Percentiles rank a stretch among this genome's conserved stretches.
phyloP scores from a whole-genome alignment of 2,888 invertebrate genomes.

The Spisula solida region DNA sequence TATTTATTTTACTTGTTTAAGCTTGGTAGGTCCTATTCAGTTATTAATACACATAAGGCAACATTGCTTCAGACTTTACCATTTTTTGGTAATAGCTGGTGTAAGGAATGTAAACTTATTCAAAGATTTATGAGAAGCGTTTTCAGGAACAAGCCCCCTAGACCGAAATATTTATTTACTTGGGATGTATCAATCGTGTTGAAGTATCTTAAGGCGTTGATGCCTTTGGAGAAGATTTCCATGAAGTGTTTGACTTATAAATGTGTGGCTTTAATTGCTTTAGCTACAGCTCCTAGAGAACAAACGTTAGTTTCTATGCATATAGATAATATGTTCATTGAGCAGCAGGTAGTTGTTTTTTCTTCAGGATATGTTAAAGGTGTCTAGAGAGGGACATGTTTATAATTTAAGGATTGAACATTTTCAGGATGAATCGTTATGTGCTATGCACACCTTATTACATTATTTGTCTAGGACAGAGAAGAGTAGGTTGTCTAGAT shows the following conservation, averaged over 20 bases:
- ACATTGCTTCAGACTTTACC: background rate
- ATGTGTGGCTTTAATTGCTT: constrained; percentile 54
- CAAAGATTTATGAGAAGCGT: constrained; percentile 56
- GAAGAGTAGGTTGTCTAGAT: background rate
- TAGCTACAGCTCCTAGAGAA: constrained; percentile 58
- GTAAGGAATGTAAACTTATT: background rate
- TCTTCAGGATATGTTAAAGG: constrained; percentile 45
- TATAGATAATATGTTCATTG: constrained; percentile 43
- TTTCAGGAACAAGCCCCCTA: constrained; percentile 45
- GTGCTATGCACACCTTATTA: constrained; percentile 26
- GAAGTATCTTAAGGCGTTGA: constrained; percentile 43
- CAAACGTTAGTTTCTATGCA: constrained; percentile 47
- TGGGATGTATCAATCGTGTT: constrained; percentile 59
- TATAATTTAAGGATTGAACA: background rate
- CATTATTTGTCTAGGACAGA: constrained; percentile 42
- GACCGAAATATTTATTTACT: constrained; percentile 50
- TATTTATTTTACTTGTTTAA: constrained; percentile 37
- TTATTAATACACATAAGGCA: constrained; percentile 46
- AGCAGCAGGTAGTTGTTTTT: constrained; percentile 45
- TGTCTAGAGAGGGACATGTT: constrained; percentile 28
- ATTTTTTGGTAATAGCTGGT: constrained; percentile 38
- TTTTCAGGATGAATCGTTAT: constrained; percentile 22
- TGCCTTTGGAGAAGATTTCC: constrained; percentile 41
- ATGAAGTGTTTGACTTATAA: constrained; percentile 59
- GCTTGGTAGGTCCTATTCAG: constrained; percentile 36